Base-by-base conservation (phyloP, 2,113 vertebrate genomes). In the Chloropsis hardwickii region DNA sequence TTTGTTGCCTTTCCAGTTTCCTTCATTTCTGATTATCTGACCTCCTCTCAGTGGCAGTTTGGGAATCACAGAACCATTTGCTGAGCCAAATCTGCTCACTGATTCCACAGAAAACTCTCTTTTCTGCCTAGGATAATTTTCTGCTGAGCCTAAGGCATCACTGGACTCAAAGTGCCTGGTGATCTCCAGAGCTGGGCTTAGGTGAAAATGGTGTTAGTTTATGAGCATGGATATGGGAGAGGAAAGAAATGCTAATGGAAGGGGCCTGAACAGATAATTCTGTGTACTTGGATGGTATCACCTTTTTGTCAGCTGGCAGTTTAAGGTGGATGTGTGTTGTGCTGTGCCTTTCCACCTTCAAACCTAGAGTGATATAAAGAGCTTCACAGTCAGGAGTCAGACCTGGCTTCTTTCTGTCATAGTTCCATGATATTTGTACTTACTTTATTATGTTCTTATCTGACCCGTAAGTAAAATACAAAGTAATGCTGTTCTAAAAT, bases 311-410 rank as follows among this genome's bases (percentile, higher is more conserved):
- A 86, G 16, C 11, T 3, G 5, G 54, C 47, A 70, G 18, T 61
- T 35, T 37, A 10, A 37, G 51, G 29, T 1, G 3, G 23, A 28
- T 89, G 40, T 0, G 0, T 48, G 18, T 66, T 0, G 0, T 39
- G 23, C 61, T 61, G 13, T 93, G 45, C 37, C 37, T 77, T 79
- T 87, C 31, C 33, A 5, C 7, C 31, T 53, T 91, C 24, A 67
- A 69, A 53, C 27, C 14, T 53, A 5, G 28, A 39, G 48, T 53
- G 22, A 16, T 33, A 37, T 6, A 12, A 47, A 73, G 67, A 79
- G 21, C 9, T 90, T 67, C 35, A 24, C 39, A 29, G 48, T 29
- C 8, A 6, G 29, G 27, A 66, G 3, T 58, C 44, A 79, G 39
- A 79, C 19, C 40, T 67, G 44, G 13, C 25, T 84, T 62, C 35